Evolutionary conservation across 2,113 vertebrate genomes (phyloP), one percentile per base, ranked within the genome.

Genomic region (Columbina picui): DNA sequence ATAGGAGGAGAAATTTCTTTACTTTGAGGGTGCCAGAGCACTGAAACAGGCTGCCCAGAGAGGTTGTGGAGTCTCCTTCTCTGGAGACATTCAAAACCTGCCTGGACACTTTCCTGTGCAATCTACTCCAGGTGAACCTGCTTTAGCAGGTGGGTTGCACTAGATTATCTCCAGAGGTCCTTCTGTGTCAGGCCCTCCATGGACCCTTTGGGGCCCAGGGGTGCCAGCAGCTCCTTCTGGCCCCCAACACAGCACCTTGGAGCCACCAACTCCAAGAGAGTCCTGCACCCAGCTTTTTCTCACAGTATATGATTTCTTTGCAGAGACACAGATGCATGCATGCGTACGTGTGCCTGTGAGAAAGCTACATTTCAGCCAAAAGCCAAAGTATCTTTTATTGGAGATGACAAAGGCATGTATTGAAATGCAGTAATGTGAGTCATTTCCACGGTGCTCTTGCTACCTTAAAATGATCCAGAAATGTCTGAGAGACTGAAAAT

Each of bases 401-500:
- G 56, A 59, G 50, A 53, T 75, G 74, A 80, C 45, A 80, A 88
- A 47, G 43, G 64, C n/a, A 21, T 23, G 12, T 39, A n/a, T 23
- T 2, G 6, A 92, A 75, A 76, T 56, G 43, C 61, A 75, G 26
- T 34, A 49, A 77, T 9, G 18, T 34, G 52, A 92, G 36, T 68
- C 73, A 78, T 41, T 56, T 74, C 43, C 39, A 67, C 0, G 0
- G 36, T 70, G 55, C 39, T 79, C 49, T 69, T 75, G 6, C 56
- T 81, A 71, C 52, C 77, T 91, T 91, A 76, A 93, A 95, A 84
- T 38, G 60, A 84, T 84, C 27, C 60, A 60, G 69, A 87, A 95
- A 82, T 26, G 21, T 52, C 29, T 1, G 4, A 63, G 41, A 88
- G 32, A 45, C 9, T 38, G 32, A 90, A 88, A 92, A 73, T 50